phyloP scores from a whole-genome alignment of 2,888 invertebrate genomes.

The Ophion obscuratus region DNA sequence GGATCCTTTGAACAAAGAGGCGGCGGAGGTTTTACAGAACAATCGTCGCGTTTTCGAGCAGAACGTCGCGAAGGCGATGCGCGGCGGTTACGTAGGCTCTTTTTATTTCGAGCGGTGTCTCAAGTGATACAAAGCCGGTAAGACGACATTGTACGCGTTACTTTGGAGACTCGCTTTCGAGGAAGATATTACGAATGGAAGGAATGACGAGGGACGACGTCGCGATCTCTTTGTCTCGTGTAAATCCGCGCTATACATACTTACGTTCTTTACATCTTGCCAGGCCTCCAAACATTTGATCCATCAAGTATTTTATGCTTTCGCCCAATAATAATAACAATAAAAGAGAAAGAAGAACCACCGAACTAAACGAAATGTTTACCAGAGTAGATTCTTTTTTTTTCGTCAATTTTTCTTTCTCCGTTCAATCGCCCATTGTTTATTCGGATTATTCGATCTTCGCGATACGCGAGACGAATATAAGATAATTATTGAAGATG shows the following conservation, averaged over 20 bases:
- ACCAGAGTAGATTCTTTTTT: conserved; percentile 39
- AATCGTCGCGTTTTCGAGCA: conserved; percentile 97
- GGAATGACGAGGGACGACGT: conserved; percentile 69
- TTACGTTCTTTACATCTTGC: conserved; percentile 80
- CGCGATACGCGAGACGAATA: conserved; percentile 11
- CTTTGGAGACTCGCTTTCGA: conserved; percentile 74
- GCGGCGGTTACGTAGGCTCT: conserved; percentile 97
- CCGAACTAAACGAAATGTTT: conserved; percentile 14
- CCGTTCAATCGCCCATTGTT: conserved; percentile 28
- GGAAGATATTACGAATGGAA: conserved; percentile 72
- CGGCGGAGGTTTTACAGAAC: conserved; percentile 97
- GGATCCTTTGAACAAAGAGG: conserved; percentile 99
- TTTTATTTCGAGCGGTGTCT: conserved; percentile 98
- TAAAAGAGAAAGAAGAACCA: conserved; percentile 16
- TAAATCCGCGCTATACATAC: conserved; percentile 78
- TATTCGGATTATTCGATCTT: conserved; percentile 19
- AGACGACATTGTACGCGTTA: conserved; percentile 77
- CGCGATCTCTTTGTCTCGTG: conserved; percentile 72
- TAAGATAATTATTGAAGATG: not conserved
- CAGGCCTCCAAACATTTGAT: conserved; percentile 81
- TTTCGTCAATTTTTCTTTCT: conserved; percentile 22
- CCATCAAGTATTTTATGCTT: conserved; percentile 79
- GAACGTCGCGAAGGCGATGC: conserved; percentile 98
- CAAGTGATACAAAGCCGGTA: conserved; percentile 88
- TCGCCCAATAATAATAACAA: conserved; percentile 70